Conservation (phyloP, 53 echinoderm and acorn worm species). For the Stichopus horrens region DNA sequence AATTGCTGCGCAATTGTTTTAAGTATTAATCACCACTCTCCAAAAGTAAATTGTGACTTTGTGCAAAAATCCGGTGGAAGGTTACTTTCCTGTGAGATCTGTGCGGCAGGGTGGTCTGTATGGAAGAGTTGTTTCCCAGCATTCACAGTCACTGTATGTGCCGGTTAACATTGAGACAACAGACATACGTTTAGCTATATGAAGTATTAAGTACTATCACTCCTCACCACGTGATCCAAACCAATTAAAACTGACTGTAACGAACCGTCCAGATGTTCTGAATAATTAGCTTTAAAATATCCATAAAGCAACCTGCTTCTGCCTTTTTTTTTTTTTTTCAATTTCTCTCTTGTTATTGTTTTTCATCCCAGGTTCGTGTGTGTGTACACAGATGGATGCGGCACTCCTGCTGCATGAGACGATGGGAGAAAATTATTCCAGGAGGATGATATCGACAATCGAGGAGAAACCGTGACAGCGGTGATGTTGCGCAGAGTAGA, state of each 20-base stretch:
- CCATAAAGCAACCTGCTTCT: neutral
- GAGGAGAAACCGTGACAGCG: neutral
- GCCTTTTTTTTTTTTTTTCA: neutral
- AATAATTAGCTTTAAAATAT: constrained; percentile 11
- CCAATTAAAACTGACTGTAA: neutral
- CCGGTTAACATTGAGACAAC: neutral
- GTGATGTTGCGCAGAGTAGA: neutral
- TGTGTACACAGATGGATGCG: neutral
- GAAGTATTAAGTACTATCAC: neutral
- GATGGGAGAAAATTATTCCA: neutral
- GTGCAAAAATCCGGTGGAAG: neutral
- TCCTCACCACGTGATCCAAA: neutral
- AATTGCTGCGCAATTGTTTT: too few species aligned
- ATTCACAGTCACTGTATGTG: neutral
- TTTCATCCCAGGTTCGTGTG: too few species aligned
- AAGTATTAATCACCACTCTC: too few species aligned
- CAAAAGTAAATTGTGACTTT: neutral
- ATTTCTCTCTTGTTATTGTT: neutral
- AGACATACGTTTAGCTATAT: too few species aligned
- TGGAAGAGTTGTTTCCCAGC: neutral
- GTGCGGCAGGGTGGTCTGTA: too few species aligned
- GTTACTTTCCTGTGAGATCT: too few species aligned
- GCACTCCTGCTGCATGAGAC: neutral
- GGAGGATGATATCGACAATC: neutral
- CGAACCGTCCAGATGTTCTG: constrained; percentile 28